Conservation (phyloP, 2,113 vertebrate genomes). For the Panurus biarmicus region DNA sequence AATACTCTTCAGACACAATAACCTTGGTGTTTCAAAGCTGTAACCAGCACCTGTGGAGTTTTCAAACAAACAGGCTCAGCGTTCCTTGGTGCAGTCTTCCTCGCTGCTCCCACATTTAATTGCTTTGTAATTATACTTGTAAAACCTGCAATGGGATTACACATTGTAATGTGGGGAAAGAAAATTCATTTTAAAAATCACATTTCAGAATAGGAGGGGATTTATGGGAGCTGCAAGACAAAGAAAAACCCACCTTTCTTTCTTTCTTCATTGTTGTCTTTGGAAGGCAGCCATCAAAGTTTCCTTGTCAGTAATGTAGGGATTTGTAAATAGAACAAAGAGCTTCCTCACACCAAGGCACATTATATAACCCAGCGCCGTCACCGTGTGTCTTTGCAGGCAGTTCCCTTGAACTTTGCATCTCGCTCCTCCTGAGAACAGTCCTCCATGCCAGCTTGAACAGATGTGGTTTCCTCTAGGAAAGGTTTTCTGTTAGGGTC, state of each 20-base stretch:
- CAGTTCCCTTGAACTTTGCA: conserved; percentile 15
- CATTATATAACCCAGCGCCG: neutral
- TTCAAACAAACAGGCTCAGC: neutral
- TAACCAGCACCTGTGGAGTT: neutral
- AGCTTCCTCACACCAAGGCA: neutral
- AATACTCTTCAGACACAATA: neutral
- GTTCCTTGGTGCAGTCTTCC: neutral
- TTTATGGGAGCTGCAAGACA: conserved; percentile 28
- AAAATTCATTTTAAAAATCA: neutral
- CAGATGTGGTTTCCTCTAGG: conserved; percentile 40
- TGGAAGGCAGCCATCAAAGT: conserved; percentile 40
- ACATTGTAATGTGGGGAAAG: neutral
- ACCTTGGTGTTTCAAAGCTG: neutral
- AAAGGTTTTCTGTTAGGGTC: conserved; percentile 24
- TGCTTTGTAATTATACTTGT: neutral
- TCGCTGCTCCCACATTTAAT: neutral
- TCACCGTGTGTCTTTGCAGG: neutral
- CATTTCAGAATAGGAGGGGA: neutral
- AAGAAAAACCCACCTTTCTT: conserved; percentile 51
- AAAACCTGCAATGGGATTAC: neutral
- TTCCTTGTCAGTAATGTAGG: conserved; percentile 24
- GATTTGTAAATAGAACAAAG: conserved; percentile 45
- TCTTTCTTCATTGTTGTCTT: conserved; percentile 36
- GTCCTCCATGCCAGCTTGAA: conserved; percentile 15
- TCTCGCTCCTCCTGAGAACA: conserved; percentile 44